These are phyloP conservation scores for Saccostrea echinata DNA, from an alignment of 1,140 invertebrate genomes.

Conservation along the genomic window DNA sequence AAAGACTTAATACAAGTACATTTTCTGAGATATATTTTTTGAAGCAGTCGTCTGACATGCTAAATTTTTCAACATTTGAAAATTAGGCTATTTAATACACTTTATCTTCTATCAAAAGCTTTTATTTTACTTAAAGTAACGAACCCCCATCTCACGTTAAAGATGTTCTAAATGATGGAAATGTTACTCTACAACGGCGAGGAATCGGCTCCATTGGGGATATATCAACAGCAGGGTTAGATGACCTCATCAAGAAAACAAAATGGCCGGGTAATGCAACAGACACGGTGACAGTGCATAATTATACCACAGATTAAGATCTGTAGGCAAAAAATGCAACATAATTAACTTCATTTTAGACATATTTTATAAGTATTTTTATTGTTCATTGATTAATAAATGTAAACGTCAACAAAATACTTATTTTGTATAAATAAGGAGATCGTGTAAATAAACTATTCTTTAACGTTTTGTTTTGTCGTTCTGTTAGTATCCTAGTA, in stretches of 20 bases:
- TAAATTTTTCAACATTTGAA: no score
- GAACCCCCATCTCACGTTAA: neutral
- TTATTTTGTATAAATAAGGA: no score
- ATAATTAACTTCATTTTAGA: no score
- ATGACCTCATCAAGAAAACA: constrained; percentile 15
- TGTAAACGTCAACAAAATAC: no score
- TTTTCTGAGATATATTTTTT: neutral
- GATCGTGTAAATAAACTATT: no score
- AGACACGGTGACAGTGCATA: no score
- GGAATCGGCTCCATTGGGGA: neutral
- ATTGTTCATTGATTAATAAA: no score
- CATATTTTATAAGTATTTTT: no score
- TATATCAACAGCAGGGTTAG: neutral
- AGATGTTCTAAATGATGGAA: neutral
- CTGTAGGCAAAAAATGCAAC: no score
- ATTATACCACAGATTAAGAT: no score
- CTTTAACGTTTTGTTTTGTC: no score
- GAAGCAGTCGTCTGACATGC: neutral
- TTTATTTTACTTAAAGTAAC: neutral
- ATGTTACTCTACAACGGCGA: neutral
- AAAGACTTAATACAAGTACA: neutral
- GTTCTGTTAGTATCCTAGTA: neutral
- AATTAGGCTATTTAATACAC: no score
- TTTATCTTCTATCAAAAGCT: neutral
- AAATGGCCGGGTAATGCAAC: constrained; percentile 1